Evolutionary conservation across 2,797 vertebrate genomes (phyloP), one percentile per base, ranked within the genome.

Genomic region (Xenopus petersii): DNA sequence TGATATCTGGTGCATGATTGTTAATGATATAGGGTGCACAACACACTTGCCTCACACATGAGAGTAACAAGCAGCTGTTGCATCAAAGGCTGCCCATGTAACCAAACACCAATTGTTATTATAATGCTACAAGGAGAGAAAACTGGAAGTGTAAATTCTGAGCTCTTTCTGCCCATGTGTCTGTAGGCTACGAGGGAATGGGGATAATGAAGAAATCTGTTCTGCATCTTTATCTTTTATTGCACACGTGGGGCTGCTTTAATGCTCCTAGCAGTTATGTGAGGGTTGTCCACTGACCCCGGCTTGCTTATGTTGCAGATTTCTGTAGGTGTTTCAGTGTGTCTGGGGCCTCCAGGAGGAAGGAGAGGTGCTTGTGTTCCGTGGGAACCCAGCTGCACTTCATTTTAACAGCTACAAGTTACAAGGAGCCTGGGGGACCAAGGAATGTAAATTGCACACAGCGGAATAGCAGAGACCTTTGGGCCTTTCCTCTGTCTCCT

Each of bases 311-410:
- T 15, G 15, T 12, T 56, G 30, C 61, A 70, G 71, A 33, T 21
- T 42, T 46, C 54, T 69, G 1, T 24, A 74, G 76, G 67, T 79
- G 71, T 74, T 26, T 61, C 24, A 74, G 65, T 64, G 51, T 36
- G 6, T 36, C 33, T 62, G 74, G 63, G 69, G 49, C 48, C 4
- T 6, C 17, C 12, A 12, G 48, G 30, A 12, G 71, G 59, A n/a
- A 36, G 64, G 75, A 49, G 48, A 33, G 54, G 51, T 54, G 67
- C 13, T 46, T 49, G 42, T 67, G 21, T 42, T 30, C 67, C 60
- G 70, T 78, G 75, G 66, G 75, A 78, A 78, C 55, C 59, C 75
- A 78, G 71, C 70, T 78, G 75, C 26, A 73, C 42, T 36, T 73
- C 10, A 54, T 63, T 67, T 46, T 36, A 71, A 69, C 49, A 67